phyloP scores from a whole-genome alignment of 2,797 vertebrate genomes.

The Cossypha heuglini region DNA sequence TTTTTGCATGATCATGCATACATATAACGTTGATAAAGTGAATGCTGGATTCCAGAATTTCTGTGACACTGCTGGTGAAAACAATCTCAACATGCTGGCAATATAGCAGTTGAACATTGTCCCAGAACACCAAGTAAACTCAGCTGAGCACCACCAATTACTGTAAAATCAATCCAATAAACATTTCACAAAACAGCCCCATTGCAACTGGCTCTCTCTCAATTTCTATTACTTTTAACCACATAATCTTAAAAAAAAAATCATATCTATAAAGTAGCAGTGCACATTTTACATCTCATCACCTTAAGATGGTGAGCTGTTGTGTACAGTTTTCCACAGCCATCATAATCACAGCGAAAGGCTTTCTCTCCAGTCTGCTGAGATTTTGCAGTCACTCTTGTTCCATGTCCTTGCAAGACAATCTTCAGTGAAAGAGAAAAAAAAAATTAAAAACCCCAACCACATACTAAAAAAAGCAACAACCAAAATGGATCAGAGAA shows the following conservation, averaged over 20 bases:
- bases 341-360: slow-evolving; percentile 95
- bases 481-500: not conserved
- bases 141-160: not conserved
- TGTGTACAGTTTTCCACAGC: slow-evolving; percentile 97
- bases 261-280: not conserved
- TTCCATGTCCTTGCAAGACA: slow-evolving; percentile 93
- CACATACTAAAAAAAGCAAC: not conserved
- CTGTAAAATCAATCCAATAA: not conserved
- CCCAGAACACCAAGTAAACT: not conserved
- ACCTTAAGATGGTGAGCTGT: slow-evolving; percentile 98
- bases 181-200: not conserved
- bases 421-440: slow-evolving; percentile 77
- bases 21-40: not conserved
- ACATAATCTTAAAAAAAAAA: not conserved
- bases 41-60: not conserved
- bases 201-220: not conserved
- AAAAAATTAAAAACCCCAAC: not conserved
- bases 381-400: slow-evolving; percentile 81
- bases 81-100: not conserved
- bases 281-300: not conserved
- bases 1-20: not conserved
- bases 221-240: not conserved
- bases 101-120: not conserved
- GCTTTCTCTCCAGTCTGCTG: slow-evolving; percentile 94
- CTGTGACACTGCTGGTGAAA: not conserved